Conservation (phyloP, 92 coral and sea anemone genomes). For the Parazoanthus swiftii region DNA sequence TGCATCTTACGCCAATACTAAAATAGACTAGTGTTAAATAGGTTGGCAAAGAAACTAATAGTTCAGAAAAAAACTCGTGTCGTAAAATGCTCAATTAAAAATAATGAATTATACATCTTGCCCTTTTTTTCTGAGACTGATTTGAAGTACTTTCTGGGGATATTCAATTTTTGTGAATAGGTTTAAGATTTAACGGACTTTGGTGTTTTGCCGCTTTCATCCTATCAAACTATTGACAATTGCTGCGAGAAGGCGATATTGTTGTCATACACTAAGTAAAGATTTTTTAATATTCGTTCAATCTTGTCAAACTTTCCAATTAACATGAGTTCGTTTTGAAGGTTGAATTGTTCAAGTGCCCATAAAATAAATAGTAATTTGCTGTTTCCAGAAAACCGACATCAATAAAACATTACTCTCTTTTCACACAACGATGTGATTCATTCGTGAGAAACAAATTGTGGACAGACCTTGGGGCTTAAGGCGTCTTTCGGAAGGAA, state of each 20-base stretch:
- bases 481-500: background rate
- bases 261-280: conserved; percentile 13
- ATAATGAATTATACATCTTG: conserved; percentile 3
- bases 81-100: conserved; percentile 6
- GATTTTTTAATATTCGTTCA: conserved; percentile 31
- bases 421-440: background rate
- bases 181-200: background rate
- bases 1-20: conserved; percentile 9
- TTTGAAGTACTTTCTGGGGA: background rate
- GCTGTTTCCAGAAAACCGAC: conserved; percentile 64
- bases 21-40: conserved; percentile 9
- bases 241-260: conserved; percentile 19
- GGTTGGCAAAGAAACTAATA: conserved; percentile 4
- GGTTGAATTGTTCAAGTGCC: conserved; percentile 51
- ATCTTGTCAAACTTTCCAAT: conserved; percentile 39
- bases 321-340: conserved; percentile 45
- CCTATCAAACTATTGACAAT: background rate
- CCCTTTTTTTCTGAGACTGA: conserved; percentile 3
- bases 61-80: background rate
- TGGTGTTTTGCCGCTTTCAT: conserved; percentile 4
- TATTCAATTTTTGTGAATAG: background rate
- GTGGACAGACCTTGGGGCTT: background rate
- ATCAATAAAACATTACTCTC: conserved; percentile 53
- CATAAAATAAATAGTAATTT: conserved; percentile 76
- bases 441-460: background rate